phyloP scores from a whole-genome alignment of 35 echinoderm and acorn worm genomes.

The Antedon bifida region DNA sequence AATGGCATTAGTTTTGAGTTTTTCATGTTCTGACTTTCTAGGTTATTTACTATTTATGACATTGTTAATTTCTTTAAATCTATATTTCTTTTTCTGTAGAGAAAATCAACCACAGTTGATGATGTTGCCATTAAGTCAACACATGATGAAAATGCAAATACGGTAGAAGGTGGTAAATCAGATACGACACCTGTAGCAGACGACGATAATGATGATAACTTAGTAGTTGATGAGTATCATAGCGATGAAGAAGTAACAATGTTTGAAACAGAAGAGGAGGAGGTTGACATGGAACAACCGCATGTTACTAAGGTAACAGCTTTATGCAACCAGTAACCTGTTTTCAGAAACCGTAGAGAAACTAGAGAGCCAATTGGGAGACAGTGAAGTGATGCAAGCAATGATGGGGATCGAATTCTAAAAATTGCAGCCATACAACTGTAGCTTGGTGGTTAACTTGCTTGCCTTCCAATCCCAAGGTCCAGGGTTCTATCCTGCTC shows the following conservation, averaged over 20 bases:
- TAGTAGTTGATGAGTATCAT: constrained; percentile 71
- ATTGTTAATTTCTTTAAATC: too few relatives aligned
- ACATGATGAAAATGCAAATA: constrained; percentile 28
- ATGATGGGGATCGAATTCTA: not conserved
- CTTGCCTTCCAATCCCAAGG: too few relatives aligned
- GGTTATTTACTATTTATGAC: too few relatives aligned
- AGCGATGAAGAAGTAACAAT: constrained; percentile 40
- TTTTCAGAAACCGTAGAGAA: not conserved
- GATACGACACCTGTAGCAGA: not conserved
- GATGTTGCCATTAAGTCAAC: not conserved
- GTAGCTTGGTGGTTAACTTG: too few relatives aligned
- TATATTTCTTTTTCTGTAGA: not conserved
- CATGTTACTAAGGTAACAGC: constrained; percentile 71
- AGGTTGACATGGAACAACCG: constrained; percentile 23
- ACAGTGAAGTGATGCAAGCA: not conserved
- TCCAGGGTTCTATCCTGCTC: too few relatives aligned
- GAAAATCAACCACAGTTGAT: not conserved
- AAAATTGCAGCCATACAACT: too few relatives aligned
- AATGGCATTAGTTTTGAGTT: too few relatives aligned
- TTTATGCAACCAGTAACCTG: too few relatives aligned
- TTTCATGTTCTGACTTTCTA: too few relatives aligned
- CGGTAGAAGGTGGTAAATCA: not conserved
- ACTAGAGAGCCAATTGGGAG: too few relatives aligned
- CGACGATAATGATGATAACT: constrained; percentile 35
- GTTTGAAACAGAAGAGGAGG: constrained; percentile 23